Evolutionary conservation across 2,888 invertebrate species (phyloP), one percentile per base, ranked within the genome.

Genomic region (Cinara cedri): DNA sequence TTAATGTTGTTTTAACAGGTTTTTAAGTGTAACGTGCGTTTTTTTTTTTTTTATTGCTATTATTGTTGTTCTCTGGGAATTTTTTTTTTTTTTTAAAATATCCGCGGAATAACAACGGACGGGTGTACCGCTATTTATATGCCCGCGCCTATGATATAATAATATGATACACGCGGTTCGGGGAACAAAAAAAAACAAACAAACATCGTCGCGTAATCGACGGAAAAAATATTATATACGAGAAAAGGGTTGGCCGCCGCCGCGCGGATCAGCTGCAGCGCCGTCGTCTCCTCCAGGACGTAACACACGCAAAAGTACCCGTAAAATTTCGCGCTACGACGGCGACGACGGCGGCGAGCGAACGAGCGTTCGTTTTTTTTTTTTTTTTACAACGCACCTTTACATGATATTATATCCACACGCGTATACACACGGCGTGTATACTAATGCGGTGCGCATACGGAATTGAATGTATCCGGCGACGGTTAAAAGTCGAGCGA

Each of bases 1-100:
- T 44, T 62, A 78, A 78, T 70, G 78, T 70, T 78, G 24, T 78
- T 78, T 78, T 78, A 78, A 78, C 78, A 78, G 78, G 78, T 78
- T 78, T 78, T 78, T 78, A 78, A 78, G 78, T 78, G 78, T 78
- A 78, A 78, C 70, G 68, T 34, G 78, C n/a, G 19, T 70, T 76
- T 46, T 57, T 78, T 66, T 49, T n/a, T 46, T 24, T 1, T 34
- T 65, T 24, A 34, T 34, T 34, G n/a, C n/a, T n/a, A n/a, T n/a
- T 54, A 54, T 75, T 75, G n/a, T n/a, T 44, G 9, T 54, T 51
- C 57, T 70, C 70, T 78, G 68, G 70, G 78, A 78, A 78, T 78
- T 57, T 62, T 78, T 70, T 49, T 66, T 55, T 66, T 70, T 60
- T 3, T 19, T n/a, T n/a, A n/a, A n/a, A n/a, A n/a, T n/a, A n/a